These are phyloP conservation scores for Danaus plexippus DNA, from an alignment of 1,140 invertebrate genomes.

Conservation along the genomic window DNA sequence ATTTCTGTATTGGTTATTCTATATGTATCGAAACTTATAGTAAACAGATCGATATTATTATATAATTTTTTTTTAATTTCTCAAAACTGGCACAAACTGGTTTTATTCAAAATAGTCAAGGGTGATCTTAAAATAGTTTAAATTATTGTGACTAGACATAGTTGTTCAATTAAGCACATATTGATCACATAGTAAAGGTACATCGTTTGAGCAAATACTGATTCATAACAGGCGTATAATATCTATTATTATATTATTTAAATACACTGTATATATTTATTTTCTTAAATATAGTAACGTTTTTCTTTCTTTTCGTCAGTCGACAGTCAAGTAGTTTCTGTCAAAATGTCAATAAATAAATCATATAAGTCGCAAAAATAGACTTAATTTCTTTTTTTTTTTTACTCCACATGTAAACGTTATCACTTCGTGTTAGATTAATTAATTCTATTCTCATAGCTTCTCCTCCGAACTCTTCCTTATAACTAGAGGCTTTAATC, in stretches of 20 bases:
- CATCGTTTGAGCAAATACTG: conserved; percentile 22
- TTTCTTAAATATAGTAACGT: conserved; percentile 8
- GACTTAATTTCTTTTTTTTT: not conserved
- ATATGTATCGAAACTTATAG: too few species aligned
- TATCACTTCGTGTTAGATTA: not conserved
- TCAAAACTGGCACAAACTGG: too few species aligned
- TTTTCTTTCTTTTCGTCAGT: conserved; percentile 4
- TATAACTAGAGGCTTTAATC: conserved; percentile 66
- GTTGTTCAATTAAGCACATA: conserved; percentile 11
- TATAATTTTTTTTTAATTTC: too few species aligned
- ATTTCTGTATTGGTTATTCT: too few species aligned
- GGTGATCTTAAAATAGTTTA: conserved; percentile 6
- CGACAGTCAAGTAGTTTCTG: conserved; percentile 1
- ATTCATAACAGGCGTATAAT: not conserved
- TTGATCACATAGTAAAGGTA: conserved; percentile 9
- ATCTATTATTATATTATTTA: not conserved
- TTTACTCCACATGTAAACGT: not conserved
- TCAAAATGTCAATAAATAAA: conserved; percentile 2
- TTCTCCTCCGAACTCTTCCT: conserved; percentile 63
- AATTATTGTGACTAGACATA: conserved; percentile 20
- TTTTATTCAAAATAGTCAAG: too few species aligned
- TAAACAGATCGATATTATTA: too few species aligned
- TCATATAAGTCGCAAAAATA: not conserved
- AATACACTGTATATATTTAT: conserved; percentile 4
- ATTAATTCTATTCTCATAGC: conserved; percentile 26